Percentiles rank a stretch among this genome's conserved stretches.
Conservation (phyloP, 2,797 vertebrate genomes). For the Columba guinea region DNA sequence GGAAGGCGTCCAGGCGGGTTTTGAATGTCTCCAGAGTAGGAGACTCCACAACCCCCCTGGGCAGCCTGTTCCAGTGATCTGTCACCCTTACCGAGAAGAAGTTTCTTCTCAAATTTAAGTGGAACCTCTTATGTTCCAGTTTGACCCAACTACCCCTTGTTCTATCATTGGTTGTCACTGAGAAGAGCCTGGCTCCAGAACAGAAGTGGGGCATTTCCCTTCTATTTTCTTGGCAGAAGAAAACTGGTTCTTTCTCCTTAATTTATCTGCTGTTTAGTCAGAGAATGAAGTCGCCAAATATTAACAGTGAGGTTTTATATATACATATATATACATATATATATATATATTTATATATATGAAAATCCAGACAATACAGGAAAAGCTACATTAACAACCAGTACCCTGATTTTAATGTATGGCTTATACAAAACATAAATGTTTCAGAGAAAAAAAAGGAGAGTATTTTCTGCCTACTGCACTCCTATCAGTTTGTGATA, state of each 20-base stretch:
- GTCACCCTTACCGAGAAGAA: too few species aligned
- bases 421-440: background rate
- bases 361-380: background rate
- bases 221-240: constrained; percentile 2
- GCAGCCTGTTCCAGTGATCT: too few species aligned
- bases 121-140: too few species aligned
- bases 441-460: background rate
- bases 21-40: too few species aligned
- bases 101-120: too few species aligned
- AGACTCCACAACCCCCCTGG: too few species aligned
- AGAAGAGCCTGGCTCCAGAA: background rate
- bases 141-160: too few species aligned
- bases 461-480: background rate
- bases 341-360: background rate
- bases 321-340: background rate
- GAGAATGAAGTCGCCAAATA: background rate
- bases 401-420: background rate
- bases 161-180: too few species aligned
- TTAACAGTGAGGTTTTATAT: background rate
- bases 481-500: background rate
- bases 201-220: constrained; percentile 11
- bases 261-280: constrained; percentile 11
- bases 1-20: too few species aligned
- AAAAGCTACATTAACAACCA: background rate
- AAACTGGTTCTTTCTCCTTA: constrained; percentile 3